Evolutionary conservation across 2,113 vertebrate genomes (phyloP), one percentile per base, ranked within the genome.

Genomic region (Cheilinus undulatus): DNA sequence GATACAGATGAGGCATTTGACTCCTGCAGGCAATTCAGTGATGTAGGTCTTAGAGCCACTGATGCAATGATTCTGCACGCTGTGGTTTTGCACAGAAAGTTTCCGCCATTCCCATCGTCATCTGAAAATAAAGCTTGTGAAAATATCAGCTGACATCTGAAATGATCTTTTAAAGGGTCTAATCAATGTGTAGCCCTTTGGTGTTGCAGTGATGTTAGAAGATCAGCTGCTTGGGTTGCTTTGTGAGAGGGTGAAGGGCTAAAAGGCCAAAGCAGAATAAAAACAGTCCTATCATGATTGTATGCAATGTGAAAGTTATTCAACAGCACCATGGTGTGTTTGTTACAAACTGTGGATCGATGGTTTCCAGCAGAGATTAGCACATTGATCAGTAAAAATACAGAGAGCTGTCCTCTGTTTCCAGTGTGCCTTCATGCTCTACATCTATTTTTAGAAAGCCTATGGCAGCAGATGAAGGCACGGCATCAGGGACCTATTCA

Each of bases 311-410:
- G 68, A 48, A 73, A 23, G 69, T 70, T 68, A 64, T 69, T 77
- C 73, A 72, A 83, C 77, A 73, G 62, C 74, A 84, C 72, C 79
- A 67, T 53, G 68, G 77, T 79, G 83, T 70, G 68, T 88, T 82
- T 84, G 63, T 85, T 70, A 68, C 40, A 78, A 86, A 78, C 80
- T 83, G 60, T 64, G 26, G 73, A 91, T 93, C 90, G 78, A 92
- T 92, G 88, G 52, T 89, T 91, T 92, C 88, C 86, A 88, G 64
- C 88, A 83, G 82, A 85, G 88, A 86, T 86, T 75, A 88, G 73
- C 69, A 65, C 68, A 90, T 87, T 87, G 87, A 92, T 92, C 84
- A 88, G 84, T 82, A 77, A 76, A 85, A 86, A 80, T 69, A 86
- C 74, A 51, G 72, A 84, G 73, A 73, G 69, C 75, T 78, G 83